Evolutionary conservation across 2,113 vertebrate genomes (phyloP).

Genomic region (Scopus umbretta): DNA sequence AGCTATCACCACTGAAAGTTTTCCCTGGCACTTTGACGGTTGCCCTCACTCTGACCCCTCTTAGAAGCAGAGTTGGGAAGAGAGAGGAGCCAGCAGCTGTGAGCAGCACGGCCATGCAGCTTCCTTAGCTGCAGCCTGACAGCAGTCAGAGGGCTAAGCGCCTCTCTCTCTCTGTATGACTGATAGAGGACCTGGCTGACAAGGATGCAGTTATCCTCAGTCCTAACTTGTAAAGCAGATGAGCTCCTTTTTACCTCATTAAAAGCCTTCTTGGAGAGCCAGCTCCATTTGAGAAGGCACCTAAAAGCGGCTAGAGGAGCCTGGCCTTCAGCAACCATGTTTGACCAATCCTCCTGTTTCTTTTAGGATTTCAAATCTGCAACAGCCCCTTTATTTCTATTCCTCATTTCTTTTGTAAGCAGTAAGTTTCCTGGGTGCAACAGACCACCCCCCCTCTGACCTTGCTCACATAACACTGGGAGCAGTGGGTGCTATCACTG

Average conservation of each 20-base stretch:
- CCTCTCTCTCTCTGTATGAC: neutral
- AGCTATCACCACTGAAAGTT: neutral
- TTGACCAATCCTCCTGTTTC: neutral
- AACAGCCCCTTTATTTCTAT: neutral
- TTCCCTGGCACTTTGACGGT: neutral
- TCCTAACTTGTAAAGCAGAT: neutral
- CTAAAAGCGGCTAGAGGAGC: neutral
- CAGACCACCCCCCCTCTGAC: neutral
- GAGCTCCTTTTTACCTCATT: neutral
- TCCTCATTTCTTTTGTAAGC: neutral
- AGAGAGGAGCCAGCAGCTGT: neutral
- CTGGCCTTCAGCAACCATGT: neutral
- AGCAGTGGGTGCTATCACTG: neutral
- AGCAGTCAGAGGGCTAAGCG: neutral
- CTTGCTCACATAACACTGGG: neutral
- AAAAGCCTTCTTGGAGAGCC: neutral
- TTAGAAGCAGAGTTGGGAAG: neutral
- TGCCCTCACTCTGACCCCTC: conserved; percentile 20
- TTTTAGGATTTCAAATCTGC: neutral
- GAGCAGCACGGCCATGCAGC: neutral
- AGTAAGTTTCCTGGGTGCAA: neutral
- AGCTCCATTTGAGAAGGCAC: neutral
- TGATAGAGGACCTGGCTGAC: neutral
- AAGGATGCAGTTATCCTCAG: neutral
- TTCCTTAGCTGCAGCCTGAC: neutral